Conservation (phyloP, 2,797 vertebrate species). For the Staurois parvus region DNA sequence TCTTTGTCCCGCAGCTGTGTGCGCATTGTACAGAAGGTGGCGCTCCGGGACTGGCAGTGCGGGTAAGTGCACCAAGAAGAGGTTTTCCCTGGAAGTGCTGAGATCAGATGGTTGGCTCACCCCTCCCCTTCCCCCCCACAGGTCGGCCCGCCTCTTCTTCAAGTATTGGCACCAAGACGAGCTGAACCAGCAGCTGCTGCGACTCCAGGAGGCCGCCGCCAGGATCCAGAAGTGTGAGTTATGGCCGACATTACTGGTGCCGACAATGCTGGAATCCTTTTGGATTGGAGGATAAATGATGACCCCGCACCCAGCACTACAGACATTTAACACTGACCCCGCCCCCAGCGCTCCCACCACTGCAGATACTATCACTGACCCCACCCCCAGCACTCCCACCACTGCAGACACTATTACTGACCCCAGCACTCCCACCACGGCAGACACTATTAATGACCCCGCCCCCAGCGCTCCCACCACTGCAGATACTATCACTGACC, state of each 20-base stretch:
- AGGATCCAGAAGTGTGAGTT: slow-evolving; percentile 75
- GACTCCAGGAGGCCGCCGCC: slow-evolving; percentile 71
- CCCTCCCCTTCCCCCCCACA: slow-evolving; percentile 62
- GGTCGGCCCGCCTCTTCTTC: slow-evolving; percentile 78
- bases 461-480: not conserved
- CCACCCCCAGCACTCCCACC: too few relatives aligned
- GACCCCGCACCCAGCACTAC: too few relatives aligned
- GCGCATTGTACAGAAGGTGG: slow-evolving; percentile 72
- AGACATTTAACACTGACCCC: too few relatives aligned
- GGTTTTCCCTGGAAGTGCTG: not conserved
- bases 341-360: not conserved
- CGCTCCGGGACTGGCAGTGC: slow-evolving; percentile 75
- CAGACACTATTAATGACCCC: too few relatives aligned
- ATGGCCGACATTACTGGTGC: too few relatives aligned
- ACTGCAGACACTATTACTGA: too few relatives aligned
- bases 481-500: too few relatives aligned
- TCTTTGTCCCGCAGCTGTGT: slow-evolving; percentile 71
- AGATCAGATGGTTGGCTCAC: not conserved
- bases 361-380: too few relatives aligned
- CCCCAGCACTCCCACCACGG: too few relatives aligned
- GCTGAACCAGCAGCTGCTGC: slow-evolving; percentile 70
- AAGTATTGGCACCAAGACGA: slow-evolving; percentile 82
- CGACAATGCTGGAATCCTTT: too few relatives aligned
- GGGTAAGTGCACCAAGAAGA: slow-evolving; percentile 70
- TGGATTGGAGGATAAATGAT: too few relatives aligned